Conservation (phyloP, 92 coral and sea anemone genomes). For the Umimayanthus chanpuru region DNA sequence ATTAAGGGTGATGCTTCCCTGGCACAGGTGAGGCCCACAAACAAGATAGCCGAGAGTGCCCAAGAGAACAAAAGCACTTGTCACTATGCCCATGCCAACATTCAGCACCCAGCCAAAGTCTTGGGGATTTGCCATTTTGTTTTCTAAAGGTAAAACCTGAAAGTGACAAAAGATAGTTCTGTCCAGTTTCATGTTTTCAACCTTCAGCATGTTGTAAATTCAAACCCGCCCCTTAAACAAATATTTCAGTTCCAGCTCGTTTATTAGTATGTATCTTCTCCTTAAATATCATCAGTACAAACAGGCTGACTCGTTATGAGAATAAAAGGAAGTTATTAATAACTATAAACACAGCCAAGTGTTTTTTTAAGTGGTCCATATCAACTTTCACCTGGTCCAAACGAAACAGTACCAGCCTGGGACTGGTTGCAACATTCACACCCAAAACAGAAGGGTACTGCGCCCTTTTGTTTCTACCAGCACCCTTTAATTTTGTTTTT, state of each 20-base stretch:
- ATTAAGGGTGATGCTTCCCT: conserved; percentile 92
- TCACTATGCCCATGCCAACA: conserved; percentile 78
- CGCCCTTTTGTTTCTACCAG: too few species aligned
- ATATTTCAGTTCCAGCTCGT: background rate
- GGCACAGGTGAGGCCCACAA: conserved; percentile 69
- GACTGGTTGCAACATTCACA: too few species aligned
- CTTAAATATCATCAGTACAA: too few species aligned
- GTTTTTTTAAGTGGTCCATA: background rate
- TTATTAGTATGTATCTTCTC: too few species aligned
- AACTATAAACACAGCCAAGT: too few species aligned
- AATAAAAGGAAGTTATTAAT: too few species aligned
- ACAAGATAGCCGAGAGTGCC: conserved; percentile 85
- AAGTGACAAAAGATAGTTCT: background rate
- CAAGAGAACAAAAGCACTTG: conserved; percentile 60
- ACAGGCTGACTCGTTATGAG: too few species aligned
- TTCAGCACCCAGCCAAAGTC: conserved; percentile 70
- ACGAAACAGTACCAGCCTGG: too few species aligned
- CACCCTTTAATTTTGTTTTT: too few species aligned
- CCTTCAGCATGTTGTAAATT: background rate
- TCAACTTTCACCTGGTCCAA: background rate
- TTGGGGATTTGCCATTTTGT: conserved; percentile 85
- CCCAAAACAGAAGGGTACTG: too few species aligned
- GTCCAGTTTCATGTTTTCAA: too few species aligned
- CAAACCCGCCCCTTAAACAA: background rate
- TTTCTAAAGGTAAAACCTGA: conserved; percentile 92